These are phyloP conservation scores for Aurelia coerulea DNA, from an alignment of 30 jellyfish, hydroid and myxozoan genomes.

Conservation along the genomic window DNA sequence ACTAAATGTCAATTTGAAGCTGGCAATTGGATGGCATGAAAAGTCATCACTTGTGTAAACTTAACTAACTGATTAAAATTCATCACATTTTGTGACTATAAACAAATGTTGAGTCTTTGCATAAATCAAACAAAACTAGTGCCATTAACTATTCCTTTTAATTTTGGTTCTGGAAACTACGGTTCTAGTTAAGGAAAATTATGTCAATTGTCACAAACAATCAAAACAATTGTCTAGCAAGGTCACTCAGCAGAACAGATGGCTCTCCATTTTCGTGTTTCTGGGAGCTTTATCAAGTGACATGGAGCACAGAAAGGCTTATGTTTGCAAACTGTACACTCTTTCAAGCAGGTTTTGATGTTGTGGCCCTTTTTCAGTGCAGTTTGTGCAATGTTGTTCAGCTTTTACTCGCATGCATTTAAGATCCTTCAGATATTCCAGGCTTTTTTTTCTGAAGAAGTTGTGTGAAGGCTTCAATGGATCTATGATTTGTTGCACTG, in stretches of 20 bases:
- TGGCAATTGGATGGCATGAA: background rate
- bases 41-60: too few species aligned
- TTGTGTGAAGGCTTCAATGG: background rate
- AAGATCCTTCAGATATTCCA: constrained; percentile 9
- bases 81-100: too few species aligned
- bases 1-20: background rate
- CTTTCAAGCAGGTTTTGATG: constrained; percentile 30
- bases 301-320: constrained; percentile 9
- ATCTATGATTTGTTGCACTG: constrained; percentile 7
- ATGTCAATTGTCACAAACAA: too few species aligned
- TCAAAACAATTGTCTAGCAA: background rate
- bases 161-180: too few species aligned
- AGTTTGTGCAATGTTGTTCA: constrained; percentile 17
- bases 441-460: constrained; percentile 23
- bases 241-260: background rate
- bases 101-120: too few species aligned
- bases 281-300: constrained; percentile 8
- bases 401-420: constrained; percentile 26
- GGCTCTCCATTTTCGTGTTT: background rate
- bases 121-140: too few species aligned
- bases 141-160: too few species aligned
- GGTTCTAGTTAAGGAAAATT: too few species aligned
- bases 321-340: background rate
- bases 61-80: too few species aligned
- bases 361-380: constrained; percentile 39